These are phyloP conservation scores for Sylvilagus bachmani DNA, from an alignment of 2,113 vertebrate species.

Conservation along the genomic window DNA sequence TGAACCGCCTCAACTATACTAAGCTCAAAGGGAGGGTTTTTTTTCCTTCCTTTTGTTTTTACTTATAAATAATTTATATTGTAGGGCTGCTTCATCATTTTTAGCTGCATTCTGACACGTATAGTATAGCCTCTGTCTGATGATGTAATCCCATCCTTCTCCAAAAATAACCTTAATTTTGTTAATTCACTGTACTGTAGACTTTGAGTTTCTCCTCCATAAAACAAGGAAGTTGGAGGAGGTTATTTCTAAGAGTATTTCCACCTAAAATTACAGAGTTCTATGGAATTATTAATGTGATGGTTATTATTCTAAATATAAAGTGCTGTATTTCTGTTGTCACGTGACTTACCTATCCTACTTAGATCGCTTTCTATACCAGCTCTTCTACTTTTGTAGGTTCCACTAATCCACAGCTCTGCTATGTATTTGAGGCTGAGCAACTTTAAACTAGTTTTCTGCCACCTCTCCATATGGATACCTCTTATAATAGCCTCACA, in stretches of 20 bases:
- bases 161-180: constrained; percentile 71
- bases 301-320: constrained; percentile 2
- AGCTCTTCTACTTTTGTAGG: neutral
- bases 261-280: constrained; percentile 30
- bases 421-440: neutral
- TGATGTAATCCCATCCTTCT: constrained; percentile 67
- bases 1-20: constrained; percentile 48
- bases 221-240: constrained; percentile 38
- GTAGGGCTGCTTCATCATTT: constrained; percentile 41
- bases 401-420: neutral
- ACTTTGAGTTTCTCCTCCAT: constrained; percentile 55
- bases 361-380: neutral
- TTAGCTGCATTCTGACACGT: constrained; percentile 60
- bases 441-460: constrained; percentile 43
- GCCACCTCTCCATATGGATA: neutral
- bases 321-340: neutral
- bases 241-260: constrained; percentile 53
- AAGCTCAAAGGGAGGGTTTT: constrained; percentile 63
- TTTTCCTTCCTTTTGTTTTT: constrained; percentile 64
- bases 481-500: neutral
- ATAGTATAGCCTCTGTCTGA: constrained; percentile 38
- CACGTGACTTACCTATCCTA: neutral
- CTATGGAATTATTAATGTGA: constrained; percentile 65
- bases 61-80: constrained; percentile 68
- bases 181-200: constrained; percentile 16